Base-by-base conservation (phyloP, 2,797 vertebrate genomes). In the Anguilla obscura region DNA sequence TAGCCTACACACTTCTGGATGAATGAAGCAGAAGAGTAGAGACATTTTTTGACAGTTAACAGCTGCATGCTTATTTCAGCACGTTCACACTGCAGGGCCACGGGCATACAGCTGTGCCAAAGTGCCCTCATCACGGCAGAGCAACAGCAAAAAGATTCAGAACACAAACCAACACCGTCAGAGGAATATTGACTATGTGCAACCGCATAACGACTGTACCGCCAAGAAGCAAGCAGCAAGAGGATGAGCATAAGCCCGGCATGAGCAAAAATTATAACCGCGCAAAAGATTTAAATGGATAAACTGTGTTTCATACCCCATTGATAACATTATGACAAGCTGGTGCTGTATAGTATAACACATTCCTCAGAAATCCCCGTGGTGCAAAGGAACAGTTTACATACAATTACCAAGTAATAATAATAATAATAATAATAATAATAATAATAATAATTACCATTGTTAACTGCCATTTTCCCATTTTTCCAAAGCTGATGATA, bases 401-500 rank as follows among this genome's bases (percentile, higher is more conserved):
- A 79, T 58, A 79, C 54, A 48, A 52, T 66, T 85, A 88, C 40
- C 52, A 79, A 76, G 21, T 30, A 83, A 69, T 48, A 76, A 48
- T 87, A 83, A 76, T 48, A 76, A 54, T 87, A 89, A 45, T 45
- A 74, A 82, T 40, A 52, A 87, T 6, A 48, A 58, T 52, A 69
- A 52, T 30, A 33, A 66, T 54, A 84, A 74, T 18, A 69, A 86
- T 45, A 69, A 45, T 94, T 89, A 96, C 95, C 96, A 96, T 96
- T 0, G 95, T 96, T 85, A 96, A 80, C 92, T 96, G 95, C 95
- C 95, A 96, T 95, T 96, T 96, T n/a, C 96, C 95, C 96, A 96
- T 96, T 66, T 94, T 90, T 88, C 54, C 33, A 18, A 60, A n/a
- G 30, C 24, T 66, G 69, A 40, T 76, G 12, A 56, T 56, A 33